Conservation (phyloP, 2,797 vertebrate genomes). For the Brotula barbata region DNA sequence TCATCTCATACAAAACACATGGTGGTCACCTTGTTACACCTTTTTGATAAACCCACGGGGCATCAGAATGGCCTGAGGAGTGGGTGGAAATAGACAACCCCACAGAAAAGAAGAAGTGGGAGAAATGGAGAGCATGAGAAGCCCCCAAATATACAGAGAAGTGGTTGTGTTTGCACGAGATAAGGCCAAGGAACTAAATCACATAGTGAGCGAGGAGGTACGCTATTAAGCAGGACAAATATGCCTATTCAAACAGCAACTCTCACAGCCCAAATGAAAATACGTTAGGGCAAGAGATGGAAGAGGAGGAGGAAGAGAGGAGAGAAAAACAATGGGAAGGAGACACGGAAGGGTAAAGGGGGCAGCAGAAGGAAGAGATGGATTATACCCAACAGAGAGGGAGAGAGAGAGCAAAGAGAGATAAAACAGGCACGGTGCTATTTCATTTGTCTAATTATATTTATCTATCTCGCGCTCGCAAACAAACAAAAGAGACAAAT, state of each 20-base stretch:
- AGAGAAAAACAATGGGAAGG: background rate
- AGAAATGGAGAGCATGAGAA: constrained; percentile 52
- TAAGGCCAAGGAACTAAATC: constrained; percentile 79
- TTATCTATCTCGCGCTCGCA: constrained; percentile 70
- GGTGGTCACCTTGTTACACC: constrained; percentile 45
- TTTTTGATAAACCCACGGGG: constrained; percentile 57
- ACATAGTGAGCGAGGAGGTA: constrained; percentile 73
- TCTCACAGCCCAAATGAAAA: constrained; percentile 75
- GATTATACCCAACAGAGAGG: constrained; percentile 61
- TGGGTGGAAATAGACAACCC: constrained; percentile 40
- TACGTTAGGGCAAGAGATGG: constrained; percentile 48
- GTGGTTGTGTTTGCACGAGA: constrained; percentile 80
- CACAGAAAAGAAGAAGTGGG: background rate
- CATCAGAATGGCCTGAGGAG: constrained; percentile 51
- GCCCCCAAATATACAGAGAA: constrained; percentile 69
- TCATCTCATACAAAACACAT: constrained; percentile 52
- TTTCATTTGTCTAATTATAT: constrained; percentile 82
- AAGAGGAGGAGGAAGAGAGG: constrained; percentile 21
- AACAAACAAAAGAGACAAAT: constrained; percentile 75
- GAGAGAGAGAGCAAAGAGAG: constrained; percentile 51
- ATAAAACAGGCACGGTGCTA: constrained; percentile 66
- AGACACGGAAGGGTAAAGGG: constrained; percentile 56
- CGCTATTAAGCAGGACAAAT: constrained; percentile 83
- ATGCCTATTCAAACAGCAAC: constrained; percentile 83
- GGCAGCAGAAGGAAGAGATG: constrained; percentile 64